phyloP scores from a whole-genome alignment of 2,797 vertebrate genomes.

The Iguana delicatissima region DNA sequence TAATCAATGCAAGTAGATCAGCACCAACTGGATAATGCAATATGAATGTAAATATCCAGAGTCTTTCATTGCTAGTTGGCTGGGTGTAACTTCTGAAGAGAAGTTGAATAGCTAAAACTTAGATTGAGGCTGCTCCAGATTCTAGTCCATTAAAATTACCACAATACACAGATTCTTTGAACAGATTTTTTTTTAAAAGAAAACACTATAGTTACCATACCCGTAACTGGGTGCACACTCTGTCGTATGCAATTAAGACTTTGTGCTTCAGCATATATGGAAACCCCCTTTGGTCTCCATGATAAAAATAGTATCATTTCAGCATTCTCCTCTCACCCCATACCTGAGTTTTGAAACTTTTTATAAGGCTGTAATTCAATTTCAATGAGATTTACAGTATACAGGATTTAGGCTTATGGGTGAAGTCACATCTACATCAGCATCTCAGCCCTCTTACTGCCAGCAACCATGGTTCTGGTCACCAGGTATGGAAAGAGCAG shows the following conservation, averaged over 20 bases:
- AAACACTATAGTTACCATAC: not conserved
- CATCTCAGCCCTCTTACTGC: too few relatives aligned
- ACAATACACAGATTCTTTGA: not conserved
- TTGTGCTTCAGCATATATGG: not conserved
- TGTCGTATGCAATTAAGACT: not conserved
- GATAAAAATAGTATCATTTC: constrained; percentile 5
- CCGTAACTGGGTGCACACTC: not conserved
- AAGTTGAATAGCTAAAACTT: constrained; percentile 41
- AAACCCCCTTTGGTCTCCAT: not conserved
- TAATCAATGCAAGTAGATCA: not conserved
- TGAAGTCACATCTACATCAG: not conserved
- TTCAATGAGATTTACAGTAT: constrained; percentile 3
- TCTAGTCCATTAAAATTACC: constrained; percentile 36
- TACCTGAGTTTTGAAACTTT: constrained; percentile 2
- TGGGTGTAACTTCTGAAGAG: not conserved
- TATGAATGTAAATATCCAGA: not conserved
- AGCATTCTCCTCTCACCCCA: not conserved
- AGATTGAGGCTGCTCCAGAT: constrained; percentile 41
- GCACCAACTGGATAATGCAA: not conserved
- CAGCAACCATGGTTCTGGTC: too few relatives aligned
- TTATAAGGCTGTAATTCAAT: not conserved
- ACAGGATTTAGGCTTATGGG: not conserved
- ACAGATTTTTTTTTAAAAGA: not conserved
- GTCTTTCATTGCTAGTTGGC: not conserved
- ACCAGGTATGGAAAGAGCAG: too few relatives aligned